phyloP scores from a whole-genome alignment of 2,888 invertebrate genomes.

The Portevinia maculata region DNA sequence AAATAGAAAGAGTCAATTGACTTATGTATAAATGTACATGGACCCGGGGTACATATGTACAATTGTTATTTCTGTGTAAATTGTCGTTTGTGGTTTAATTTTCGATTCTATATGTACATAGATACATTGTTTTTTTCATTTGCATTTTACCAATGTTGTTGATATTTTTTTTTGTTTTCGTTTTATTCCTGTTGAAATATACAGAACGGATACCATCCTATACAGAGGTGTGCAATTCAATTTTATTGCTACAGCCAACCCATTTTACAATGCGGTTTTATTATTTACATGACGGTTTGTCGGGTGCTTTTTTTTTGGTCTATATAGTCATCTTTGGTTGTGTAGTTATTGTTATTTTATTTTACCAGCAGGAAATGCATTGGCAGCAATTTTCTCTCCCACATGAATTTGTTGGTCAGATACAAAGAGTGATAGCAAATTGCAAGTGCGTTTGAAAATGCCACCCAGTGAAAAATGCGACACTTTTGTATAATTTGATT shows the following conservation, averaged over 20 bases:
- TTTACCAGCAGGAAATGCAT: constrained; percentile 70
- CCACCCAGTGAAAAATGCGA: constrained; percentile 53
- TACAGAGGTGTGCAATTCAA: constrained; percentile 75
- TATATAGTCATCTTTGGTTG: constrained; percentile 49
- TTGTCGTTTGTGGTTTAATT: constrained; percentile 80
- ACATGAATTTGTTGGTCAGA: constrained; percentile 44
- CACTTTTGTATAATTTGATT: constrained; percentile 79
- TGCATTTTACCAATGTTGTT: constrained; percentile 23
- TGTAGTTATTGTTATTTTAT: constrained; percentile 41
- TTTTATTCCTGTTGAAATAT: constrained; percentile 39
- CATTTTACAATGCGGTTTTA: constrained; percentile 79
- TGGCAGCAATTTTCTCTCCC: constrained; percentile 64
- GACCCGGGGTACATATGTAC: constrained; percentile 41
- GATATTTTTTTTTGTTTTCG: constrained; percentile 28
- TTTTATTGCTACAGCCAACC: constrained; percentile 77
- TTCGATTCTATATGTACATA: constrained; percentile 75
- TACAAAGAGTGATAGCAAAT: constrained; percentile 22
- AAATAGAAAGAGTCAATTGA: constrained; percentile 32
- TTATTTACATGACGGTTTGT: constrained; percentile 79
- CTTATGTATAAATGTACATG: constrained; percentile 7
- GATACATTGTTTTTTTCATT: constrained; percentile 21
- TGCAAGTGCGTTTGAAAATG: constrained; percentile 62
- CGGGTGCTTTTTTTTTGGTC: constrained; percentile 38
- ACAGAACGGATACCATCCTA: constrained; percentile 53
- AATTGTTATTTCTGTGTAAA: constrained; percentile 75